Evolutionary conservation across 2,888 invertebrate genomes (phyloP), one percentile per base, ranked within the genome.

Genomic region (Tenthredo amoena): DNA sequence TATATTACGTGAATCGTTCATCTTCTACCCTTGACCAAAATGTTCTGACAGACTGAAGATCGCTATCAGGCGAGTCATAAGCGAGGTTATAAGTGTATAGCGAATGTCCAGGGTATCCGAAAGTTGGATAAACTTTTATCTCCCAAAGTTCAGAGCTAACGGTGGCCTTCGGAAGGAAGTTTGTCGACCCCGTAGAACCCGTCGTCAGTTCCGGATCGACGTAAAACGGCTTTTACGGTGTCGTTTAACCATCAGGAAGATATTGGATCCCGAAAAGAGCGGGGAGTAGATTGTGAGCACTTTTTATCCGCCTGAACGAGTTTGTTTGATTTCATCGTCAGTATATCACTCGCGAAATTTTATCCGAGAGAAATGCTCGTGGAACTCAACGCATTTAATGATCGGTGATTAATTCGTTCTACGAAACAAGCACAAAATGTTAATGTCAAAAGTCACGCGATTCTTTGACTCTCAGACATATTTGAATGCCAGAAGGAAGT

Each of bases 141-240:
- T 18, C 68, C 68, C 40, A 50, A 40, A 55, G 40, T 77, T 77
- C 50, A 55, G 77, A 31, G 34, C 55, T 55, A 55, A 55, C 77
- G 31, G 31, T 55, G 34, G 50, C 50, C 50, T 77, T 50, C 47
- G 50, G 9, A 77, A 26, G 40, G 77, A 50, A 55, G 77, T 55
- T 77, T 77, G 77, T 55, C 55, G 55, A 31, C 47, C 77, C 34
- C 31, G 34, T 7, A 55, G 47, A 77, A 31, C 50, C 31, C 15
- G 55, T 77, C 50, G 50, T 77, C 55, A 77, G 50, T 77, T 77
- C 34, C 34, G 77, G 50, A 77, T 34, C 77, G 77, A 55, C 50
- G 55, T 77, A 77, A 77, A 77, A 50, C 72, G 50, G 55, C 77
- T 77, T 77, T 77, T 77, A 77, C 50, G 77, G 18, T 31, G 55